Evolutionary conservation across 1,140 invertebrate genomes (phyloP).

Genomic region (Steinernema khuongi): DNA sequence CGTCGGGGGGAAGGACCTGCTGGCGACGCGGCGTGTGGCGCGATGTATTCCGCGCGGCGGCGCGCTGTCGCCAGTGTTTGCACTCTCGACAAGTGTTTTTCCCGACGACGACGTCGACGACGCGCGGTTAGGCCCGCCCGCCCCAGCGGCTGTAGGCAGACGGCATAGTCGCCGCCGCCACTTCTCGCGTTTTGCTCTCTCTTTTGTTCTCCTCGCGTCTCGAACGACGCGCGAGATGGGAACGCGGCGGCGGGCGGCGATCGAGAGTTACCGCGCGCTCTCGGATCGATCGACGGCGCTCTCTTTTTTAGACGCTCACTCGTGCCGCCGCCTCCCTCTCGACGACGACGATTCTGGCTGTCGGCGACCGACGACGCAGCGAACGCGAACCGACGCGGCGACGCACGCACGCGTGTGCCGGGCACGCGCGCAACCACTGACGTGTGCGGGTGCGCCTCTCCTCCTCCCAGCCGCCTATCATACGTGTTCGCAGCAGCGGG

Average conservation of each 20-base stretch:
- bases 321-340: not conserved
- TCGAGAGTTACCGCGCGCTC: not conserved
- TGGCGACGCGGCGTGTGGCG: too few relatives aligned
- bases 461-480: constrained; percentile 16
- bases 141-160: not conserved
- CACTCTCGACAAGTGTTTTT: constrained; percentile 13
- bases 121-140: constrained; percentile 1
- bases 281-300: constrained; percentile 4
- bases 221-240: not conserved
- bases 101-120: too few relatives aligned
- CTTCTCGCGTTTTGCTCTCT: constrained; percentile 3
- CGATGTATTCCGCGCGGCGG: too few relatives aligned
- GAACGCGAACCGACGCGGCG: not conserved
- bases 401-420: not conserved
- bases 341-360: not conserved
- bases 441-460: not conserved
- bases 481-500: constrained; percentile 8
- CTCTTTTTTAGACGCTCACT: constrained; percentile 14
- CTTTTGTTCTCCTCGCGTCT: not conserved
- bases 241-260: too few relatives aligned
- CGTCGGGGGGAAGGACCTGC: too few relatives aligned
- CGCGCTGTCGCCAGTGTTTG: not conserved
- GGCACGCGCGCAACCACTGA: not conserved
- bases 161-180: not conserved
- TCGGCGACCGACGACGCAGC: not conserved